Evolutionary conservation across 2,113 vertebrate species (phyloP).

Genomic region (Pomatostomus ruficeps): DNA sequence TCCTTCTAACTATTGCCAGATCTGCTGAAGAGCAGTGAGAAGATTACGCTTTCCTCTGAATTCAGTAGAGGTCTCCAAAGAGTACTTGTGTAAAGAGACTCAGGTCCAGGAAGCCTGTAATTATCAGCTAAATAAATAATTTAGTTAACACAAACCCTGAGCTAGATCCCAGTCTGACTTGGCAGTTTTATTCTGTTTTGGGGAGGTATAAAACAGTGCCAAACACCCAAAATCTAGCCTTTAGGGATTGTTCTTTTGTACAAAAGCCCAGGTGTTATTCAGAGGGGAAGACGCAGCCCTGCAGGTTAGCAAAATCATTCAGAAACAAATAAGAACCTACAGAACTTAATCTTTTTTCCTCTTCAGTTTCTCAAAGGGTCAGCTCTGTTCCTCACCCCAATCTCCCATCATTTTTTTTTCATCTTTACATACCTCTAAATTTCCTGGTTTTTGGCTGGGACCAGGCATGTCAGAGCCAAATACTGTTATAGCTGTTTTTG

Average conservation of each 20-base stretch:
- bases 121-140: slow-evolving; percentile 49
- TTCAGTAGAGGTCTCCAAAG: neutral
- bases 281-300: neutral
- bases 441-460: slow-evolving; percentile 45
- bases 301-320: neutral
- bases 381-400: neutral
- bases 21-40: neutral
- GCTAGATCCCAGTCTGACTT: neutral
- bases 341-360: neutral
- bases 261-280: neutral
- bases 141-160: slow-evolving; percentile 30
- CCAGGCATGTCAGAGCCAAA: slow-evolving; percentile 1
- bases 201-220: neutral
- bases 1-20: neutral
- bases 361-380: neutral
- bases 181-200: neutral
- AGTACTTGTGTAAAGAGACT: neutral
- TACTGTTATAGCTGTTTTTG: slow-evolving; percentile 35
- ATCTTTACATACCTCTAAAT: slow-evolving; percentile 48
- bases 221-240: neutral
- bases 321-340: slow-evolving; percentile 3
- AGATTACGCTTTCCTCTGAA: neutral
- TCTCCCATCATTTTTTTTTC: neutral
- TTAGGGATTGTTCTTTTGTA: neutral
- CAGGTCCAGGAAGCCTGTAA: neutral